Evolutionary conservation across 2,888 invertebrate species (phyloP).

Genomic region (Aproaerema taeniolella): DNA sequence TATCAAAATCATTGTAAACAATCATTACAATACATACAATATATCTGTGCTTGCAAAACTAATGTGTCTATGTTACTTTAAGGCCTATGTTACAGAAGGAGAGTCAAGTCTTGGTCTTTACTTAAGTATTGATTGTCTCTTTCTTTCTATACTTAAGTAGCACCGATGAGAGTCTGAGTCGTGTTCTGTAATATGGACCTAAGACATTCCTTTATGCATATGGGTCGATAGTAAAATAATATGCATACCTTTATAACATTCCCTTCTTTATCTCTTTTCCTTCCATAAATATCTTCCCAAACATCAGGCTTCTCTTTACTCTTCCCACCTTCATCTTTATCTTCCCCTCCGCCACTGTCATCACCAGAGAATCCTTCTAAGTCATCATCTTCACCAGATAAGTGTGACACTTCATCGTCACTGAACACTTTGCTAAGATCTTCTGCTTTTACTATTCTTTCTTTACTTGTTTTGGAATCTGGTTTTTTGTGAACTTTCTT

Average conservation of each 20-base stretch:
- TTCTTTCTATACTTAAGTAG: too few relatives aligned
- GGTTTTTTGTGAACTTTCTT: conserved; percentile 14
- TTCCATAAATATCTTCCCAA: conserved; percentile 97
- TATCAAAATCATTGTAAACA: too few relatives aligned
- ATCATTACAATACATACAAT: too few relatives aligned
- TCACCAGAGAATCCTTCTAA: conserved; percentile 29
- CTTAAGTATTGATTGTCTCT: too few relatives aligned
- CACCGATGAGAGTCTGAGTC: too few relatives aligned
- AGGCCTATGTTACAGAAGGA: too few relatives aligned
- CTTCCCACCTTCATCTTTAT: conserved; percentile 24
- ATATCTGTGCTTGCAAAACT: too few relatives aligned
- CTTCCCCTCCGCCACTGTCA: conserved; percentile 29
- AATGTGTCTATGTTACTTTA: too few relatives aligned
- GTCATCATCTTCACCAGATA: conserved; percentile 49
- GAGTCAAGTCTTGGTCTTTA: too few relatives aligned
- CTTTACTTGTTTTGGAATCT: conserved; percentile 26
- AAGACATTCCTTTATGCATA: too few relatives aligned
- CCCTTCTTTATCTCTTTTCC: conserved; percentile 88
- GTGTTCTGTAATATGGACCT: too few relatives aligned
- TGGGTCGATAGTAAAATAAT: too few relatives aligned
- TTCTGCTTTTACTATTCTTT: conserved; percentile 43
- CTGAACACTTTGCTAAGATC: conserved; percentile 57
- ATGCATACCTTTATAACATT: conserved; percentile 80
- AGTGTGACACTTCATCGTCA: conserved; percentile 66
- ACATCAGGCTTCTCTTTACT: conserved; percentile 52